These are phyloP conservation scores for Nycticorax nycticorax DNA, from an alignment of 2,113 vertebrate species.

Conservation along the genomic window DNA sequence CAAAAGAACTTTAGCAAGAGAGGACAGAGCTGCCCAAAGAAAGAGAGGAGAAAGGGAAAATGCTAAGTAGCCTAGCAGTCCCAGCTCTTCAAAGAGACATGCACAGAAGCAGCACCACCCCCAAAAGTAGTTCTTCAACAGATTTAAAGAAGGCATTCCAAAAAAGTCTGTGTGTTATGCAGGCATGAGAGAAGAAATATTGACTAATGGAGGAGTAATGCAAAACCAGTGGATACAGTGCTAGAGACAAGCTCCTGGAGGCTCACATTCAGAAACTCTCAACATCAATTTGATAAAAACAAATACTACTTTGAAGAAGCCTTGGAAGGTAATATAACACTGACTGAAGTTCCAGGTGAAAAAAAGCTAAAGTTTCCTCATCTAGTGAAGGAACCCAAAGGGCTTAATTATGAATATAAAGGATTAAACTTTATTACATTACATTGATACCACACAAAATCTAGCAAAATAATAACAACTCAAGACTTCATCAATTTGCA, in stretches of 20 bases:
- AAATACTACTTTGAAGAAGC: not conserved
- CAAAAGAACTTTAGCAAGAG: not conserved
- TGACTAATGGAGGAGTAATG: not conserved
- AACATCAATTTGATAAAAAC: not conserved
- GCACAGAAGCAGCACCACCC: not conserved
- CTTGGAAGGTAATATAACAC: not conserved
- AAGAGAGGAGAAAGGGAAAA: not conserved
- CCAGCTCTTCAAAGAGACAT: not conserved
- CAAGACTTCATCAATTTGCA: not conserved
- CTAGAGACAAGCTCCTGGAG: not conserved
- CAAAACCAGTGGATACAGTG: not conserved
- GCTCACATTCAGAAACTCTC: not conserved
- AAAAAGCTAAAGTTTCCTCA: not conserved
- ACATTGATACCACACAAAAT: not conserved
- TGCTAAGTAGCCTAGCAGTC: not conserved
- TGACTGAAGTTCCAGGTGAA: not conserved
- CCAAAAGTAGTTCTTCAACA: not conserved
- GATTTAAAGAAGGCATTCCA: not conserved
- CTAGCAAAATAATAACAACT: not conserved
- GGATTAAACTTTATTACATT: not conserved
- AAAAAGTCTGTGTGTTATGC: not conserved
- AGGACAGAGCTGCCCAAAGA: not conserved
- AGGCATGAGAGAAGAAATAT: not conserved
- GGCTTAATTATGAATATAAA: not conserved
- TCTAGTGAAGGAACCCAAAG: not conserved